Evolutionary conservation across 2,888 invertebrate species (phyloP), one percentile per base, ranked within the genome.

Genomic region (Catocala sponsa): DNA sequence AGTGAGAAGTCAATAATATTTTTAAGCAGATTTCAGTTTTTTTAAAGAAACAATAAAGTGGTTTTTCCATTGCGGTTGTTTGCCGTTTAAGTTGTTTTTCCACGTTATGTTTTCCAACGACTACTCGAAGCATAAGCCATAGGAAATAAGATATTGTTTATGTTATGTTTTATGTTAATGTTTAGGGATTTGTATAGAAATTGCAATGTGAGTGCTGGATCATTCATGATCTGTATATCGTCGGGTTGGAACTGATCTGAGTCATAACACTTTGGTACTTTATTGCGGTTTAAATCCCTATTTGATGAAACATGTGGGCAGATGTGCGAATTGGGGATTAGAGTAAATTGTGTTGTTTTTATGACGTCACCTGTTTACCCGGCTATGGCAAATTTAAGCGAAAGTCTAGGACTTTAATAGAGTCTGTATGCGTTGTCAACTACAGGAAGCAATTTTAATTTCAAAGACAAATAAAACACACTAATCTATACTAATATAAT

Each of bases 91-190:
- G 46, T 15, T 15, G 0, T 4, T 46, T 46, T 46, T 9, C 6
- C 6, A 12, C 12, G 2, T 0, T 0, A 15, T 0, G 6, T 46
- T 46, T 7, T 13, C 10, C 46, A 46, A 6, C 46, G 46, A 46
- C 2, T 57, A 46, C 35, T 51, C 33, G 44, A 42, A 11, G 44
- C 10, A 44, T 55, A 49, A 49, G 48, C 49, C 11, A 42, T 43
- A 56, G 33, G 33, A 33, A 53, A 48, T 38, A 44, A 2, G 44
- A 57, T 57, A 56, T 33, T 56, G 25, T 57, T 57, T 51, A 51
- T 44, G 57, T 33, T 35, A 44, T 46, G 43, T 43, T 43, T 32
- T 33, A 42, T 44, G 44, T 44, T 44, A 44, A 35, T 54, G 44
- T 44, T 10, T 11, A 5, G 12, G 46, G 46, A 54, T 54, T 43